A percentile compares a stretch with the other conserved stretches of the same genome.
Conservation (phyloP, 2,888 invertebrate species). For the Melinaea marsaeus region DNA sequence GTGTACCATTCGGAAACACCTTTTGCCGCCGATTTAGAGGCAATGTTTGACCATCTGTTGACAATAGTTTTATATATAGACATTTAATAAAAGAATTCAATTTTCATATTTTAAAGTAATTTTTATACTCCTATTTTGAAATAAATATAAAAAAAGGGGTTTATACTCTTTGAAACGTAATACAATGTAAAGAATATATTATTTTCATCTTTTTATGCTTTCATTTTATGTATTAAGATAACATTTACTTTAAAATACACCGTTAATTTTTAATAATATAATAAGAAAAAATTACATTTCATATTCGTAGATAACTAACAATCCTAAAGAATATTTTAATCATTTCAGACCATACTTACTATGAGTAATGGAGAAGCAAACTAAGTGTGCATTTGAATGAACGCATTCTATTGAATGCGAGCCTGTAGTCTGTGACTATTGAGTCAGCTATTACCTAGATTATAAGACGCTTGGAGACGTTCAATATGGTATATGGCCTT, state of each 20-base stretch:
- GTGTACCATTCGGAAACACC: conserved; percentile 90
- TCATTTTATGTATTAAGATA: too few species aligned
- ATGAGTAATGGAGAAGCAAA: not conserved
- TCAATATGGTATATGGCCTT: not conserved
- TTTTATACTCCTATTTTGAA: too few species aligned
- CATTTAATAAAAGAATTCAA: not conserved
- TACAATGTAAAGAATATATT: too few species aligned
- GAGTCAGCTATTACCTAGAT: conserved; percentile 2
- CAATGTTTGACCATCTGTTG: conserved; percentile 87
- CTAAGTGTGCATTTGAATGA: not conserved
- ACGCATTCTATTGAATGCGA: not conserved
- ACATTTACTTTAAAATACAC: too few species aligned
- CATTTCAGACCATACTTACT: not conserved
- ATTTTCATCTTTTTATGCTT: too few species aligned
- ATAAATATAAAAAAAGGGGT: too few species aligned
- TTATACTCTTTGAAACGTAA: too few species aligned
- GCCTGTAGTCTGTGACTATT: not conserved
- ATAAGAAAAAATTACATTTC: too few species aligned
- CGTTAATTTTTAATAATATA: too few species aligned
- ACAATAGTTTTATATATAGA: conserved; percentile 7
- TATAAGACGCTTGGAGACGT: conserved; percentile 1
- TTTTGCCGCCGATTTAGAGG: conserved; percentile 92
- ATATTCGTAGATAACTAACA: too few species aligned
- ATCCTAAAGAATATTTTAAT: too few species aligned
- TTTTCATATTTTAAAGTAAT: too few species aligned